Percentiles rank a stretch among this genome's conserved stretches.
phyloP scores from a whole-genome alignment of 2,113 vertebrate species.

The Anas platyrhynchos region DNA sequence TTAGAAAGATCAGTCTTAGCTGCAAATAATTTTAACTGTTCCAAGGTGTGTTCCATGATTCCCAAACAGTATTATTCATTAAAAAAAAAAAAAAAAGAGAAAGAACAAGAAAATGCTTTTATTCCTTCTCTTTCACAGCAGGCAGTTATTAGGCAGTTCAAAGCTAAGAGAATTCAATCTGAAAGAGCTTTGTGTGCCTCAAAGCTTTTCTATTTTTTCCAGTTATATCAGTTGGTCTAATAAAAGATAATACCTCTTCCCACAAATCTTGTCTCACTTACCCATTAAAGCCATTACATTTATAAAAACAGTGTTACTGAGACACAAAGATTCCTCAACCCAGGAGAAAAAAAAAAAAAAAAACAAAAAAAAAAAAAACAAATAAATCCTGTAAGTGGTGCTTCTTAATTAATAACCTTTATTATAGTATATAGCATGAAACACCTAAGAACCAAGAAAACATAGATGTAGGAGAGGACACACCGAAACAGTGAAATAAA shows the following conservation, averaged over 20 bases:
- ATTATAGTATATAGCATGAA: not conserved
- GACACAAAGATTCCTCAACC: not conserved
- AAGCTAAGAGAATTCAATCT: not conserved
- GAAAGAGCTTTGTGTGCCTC: not conserved
- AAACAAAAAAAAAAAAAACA: no score
- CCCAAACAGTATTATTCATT: not conserved
- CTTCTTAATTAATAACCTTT: not conserved
- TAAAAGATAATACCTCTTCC: not conserved
- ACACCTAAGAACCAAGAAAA: not conserved
- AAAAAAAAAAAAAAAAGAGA: not conserved
- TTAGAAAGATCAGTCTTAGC: not conserved
- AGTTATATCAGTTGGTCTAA: not conserved
- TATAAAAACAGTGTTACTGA: not conserved
- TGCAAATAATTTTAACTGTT: not conserved
- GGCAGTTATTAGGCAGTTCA: conserved; percentile 2
- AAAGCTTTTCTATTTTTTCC: not conserved
- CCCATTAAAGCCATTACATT: not conserved
- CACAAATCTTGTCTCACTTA: not conserved
- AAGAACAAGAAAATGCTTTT: conserved; percentile 1
- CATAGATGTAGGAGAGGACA: not conserved
- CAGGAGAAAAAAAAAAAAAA: no score
- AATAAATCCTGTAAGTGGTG: no score
- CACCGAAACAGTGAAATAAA: not conserved
- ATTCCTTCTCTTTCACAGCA: not conserved
- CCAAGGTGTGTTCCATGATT: not conserved